phyloP scores from a whole-genome alignment of 2,888 invertebrate genomes.

The Conops quadrifasciatus region DNA sequence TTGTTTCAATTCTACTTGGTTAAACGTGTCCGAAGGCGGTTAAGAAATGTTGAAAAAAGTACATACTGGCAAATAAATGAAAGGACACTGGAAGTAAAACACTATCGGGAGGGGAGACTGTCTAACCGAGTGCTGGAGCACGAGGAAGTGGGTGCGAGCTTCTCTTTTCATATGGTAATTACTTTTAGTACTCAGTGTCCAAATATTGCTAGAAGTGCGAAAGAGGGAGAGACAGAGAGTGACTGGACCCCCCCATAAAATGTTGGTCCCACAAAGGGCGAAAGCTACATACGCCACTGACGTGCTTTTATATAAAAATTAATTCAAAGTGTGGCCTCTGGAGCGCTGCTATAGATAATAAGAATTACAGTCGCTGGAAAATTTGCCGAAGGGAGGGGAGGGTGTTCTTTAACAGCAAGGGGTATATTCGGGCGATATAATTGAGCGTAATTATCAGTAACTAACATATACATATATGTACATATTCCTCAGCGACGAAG shows the following conservation, averaged over 20 bases:
- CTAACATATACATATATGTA: too few relatives aligned
- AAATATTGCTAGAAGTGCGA: background rate
- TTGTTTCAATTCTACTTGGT: conserved; percentile 11
- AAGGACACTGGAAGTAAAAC: background rate
- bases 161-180: background rate
- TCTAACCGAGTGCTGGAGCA: background rate
- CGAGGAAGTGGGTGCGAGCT: background rate
- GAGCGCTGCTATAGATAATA: too few relatives aligned
- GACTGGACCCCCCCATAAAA: background rate
- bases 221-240: background rate
- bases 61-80: background rate
- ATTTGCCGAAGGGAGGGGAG: background rate
- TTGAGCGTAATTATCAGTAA: too few relatives aligned
- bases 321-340: too few relatives aligned
- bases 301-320: background rate
- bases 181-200: background rate
- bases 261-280: background rate
- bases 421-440: too few relatives aligned
- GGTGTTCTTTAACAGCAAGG: background rate
- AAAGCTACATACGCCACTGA: background rate
- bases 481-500: too few relatives aligned
- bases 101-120: background rate
- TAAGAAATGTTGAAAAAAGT: conserved; percentile 17
- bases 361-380: too few relatives aligned
- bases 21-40: conserved; percentile 23